Base-by-base conservation (phyloP, 2,888 invertebrate species). In the Ophioninae sp. region DNA sequence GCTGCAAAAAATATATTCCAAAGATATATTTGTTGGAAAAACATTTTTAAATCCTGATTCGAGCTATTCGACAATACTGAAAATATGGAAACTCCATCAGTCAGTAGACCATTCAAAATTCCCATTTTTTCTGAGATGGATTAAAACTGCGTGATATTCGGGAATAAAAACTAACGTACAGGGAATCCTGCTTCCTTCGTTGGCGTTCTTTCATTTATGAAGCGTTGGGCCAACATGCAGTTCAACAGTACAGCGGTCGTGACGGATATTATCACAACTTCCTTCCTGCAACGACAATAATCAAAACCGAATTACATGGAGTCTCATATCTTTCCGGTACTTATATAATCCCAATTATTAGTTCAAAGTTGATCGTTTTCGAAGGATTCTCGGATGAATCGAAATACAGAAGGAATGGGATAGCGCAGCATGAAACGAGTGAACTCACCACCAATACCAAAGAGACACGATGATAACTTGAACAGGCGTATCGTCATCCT, bases 231-330 rank as follows among this genome's bases (percentile, higher is more conserved):
- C 61, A 95, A 93, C 90, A 96, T 94, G 39, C 96, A 93, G 88
- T 97, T 96, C 85, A 96, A 93, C 10, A 96, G 88, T 59, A 97
- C 90, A 0, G 97, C 96, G 0, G 96, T 95, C 7, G 96, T 95
- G 58, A 97, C 91, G 5, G 96, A 96, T 71, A 97, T 96, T 2
- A 96, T 94, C 2, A 96, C 91, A 7, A 98, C 96, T 92, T 97
- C 97, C 93, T 96, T 97, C 96, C 95, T 95, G 89, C 61, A 44
- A 37, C 56, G 51, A 74, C 8, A 51, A 64, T 13, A 63, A 75
- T 10, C 20, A 64, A 1, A 56, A 51, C n/a, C 20, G 30, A 17
- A 7, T 64, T 6, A 22, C 30, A 9, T 44, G 59, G 13, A 6
- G 41, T 58, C 9, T 6, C 6, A 8, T 39, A 37, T 17, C 20